Evolutionary conservation across 2,797 vertebrate genomes (phyloP).

Genomic region (Oreortyx pictus): DNA sequence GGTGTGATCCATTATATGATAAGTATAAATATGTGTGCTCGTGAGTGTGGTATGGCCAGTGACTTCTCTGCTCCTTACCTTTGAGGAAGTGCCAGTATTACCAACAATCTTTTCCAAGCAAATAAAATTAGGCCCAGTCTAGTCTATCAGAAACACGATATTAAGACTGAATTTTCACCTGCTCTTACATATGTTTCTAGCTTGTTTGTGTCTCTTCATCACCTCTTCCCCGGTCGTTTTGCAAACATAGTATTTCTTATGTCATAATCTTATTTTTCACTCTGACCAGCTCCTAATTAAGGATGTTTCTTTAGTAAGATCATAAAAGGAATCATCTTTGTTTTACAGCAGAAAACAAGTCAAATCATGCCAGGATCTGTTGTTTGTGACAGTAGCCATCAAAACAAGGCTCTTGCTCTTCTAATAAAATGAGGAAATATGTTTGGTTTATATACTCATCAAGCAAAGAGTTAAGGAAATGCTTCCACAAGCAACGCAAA

Average conservation of each 20-base stretch:
- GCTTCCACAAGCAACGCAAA: background rate
- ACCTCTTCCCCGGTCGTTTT: background rate
- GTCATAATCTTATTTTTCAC: background rate
- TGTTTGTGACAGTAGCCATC: background rate
- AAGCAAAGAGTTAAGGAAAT: background rate
- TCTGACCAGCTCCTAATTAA: background rate
- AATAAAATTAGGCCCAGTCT: background rate
- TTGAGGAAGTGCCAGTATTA: background rate
- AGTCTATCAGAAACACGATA: background rate
- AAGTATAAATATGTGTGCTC: background rate
- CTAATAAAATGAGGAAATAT: conserved; percentile 17
- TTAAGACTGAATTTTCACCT: background rate
- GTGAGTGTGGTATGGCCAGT: background rate
- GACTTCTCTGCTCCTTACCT: background rate
- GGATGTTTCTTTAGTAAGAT: background rate
- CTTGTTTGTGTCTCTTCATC: background rate
- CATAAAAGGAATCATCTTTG: background rate
- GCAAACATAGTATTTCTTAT: background rate
- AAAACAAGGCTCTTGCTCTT: conserved; percentile 25
- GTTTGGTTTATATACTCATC: background rate
- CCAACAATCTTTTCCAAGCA: background rate
- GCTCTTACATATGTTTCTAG: background rate
- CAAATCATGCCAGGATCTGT: background rate
- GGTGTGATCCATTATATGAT: background rate
- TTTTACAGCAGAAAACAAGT: background rate